Evolutionary conservation across 2,113 vertebrate species (phyloP).

Genomic region (Anseranas semipalmata): DNA sequence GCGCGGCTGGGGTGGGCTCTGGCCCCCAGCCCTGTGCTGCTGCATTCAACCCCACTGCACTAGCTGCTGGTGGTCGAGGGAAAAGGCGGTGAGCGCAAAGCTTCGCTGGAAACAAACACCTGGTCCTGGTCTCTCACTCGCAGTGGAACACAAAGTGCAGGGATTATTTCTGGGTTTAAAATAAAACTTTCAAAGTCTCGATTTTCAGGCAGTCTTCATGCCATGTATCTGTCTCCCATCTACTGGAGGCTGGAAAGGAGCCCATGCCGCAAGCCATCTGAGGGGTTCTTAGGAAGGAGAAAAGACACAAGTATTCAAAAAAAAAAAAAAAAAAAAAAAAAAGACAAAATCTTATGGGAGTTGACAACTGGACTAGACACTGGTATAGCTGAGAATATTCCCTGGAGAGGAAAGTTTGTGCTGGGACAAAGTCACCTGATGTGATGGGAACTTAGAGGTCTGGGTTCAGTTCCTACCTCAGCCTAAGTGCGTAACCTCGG

Average conservation of each 20-base stretch:
- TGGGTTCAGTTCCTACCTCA: background rate
- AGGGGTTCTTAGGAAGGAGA: background rate
- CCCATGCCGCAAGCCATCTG: background rate
- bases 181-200: background rate
- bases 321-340: background rate
- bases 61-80: background rate
- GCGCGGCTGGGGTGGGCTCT: background rate
- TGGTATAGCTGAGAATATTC: background rate
- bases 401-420: background rate
- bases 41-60: no score
- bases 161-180: background rate
- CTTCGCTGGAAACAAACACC: background rate
- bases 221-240: background rate
- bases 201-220: background rate
- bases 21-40: background rate
- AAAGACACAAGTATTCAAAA: background rate
- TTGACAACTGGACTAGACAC: background rate
- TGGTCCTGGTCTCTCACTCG: background rate
- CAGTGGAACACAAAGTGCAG: background rate
- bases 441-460: background rate
- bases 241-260: background rate
- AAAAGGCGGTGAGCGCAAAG: background rate
- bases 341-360: background rate
- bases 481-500: background rate
- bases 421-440: rapidly evolving